Percentiles rank a stretch among this genome's conserved stretches.
These are phyloP conservation scores for Pangasius macronema DNA, from an alignment of 2,797 vertebrate species.

Conservation along the genomic window DNA sequence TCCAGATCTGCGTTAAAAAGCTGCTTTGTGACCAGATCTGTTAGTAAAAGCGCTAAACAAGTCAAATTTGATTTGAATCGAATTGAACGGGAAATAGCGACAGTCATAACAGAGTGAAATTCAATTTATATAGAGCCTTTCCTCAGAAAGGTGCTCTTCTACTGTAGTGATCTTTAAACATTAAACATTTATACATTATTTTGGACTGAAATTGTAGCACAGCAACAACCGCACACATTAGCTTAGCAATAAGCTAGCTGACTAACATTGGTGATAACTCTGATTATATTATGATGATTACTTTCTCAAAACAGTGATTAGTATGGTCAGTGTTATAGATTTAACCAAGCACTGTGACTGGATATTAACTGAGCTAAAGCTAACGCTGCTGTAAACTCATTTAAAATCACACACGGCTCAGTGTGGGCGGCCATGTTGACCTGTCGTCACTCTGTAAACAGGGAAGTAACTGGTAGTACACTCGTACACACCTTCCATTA, in stretches of 20 bases:
- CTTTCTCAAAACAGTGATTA: neutral
- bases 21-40: neutral
- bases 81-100: neutral
- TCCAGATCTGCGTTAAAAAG: neutral
- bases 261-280: too few relatives aligned
- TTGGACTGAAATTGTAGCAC: too few relatives aligned
- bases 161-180: neutral
- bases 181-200: too few relatives aligned
- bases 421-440: neutral
- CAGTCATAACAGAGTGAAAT: neutral
- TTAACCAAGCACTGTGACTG: neutral
- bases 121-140: too few relatives aligned
- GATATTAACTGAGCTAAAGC: neutral
- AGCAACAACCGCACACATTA: too few relatives aligned
- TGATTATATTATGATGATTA: too few relatives aligned
- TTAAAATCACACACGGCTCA: neutral
- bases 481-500: neutral
- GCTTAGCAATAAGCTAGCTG: too few relatives aligned
- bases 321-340: neutral
- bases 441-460: neutral
- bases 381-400: neutral
- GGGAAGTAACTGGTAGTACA: neutral
- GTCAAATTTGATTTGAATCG: neutral
- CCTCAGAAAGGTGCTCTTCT: neutral
- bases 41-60: neutral